A percentile compares a stretch with the other conserved stretches of the same genome.
These are phyloP conservation scores for Hydrolagus affinis DNA, from an alignment of 2,113 vertebrate genomes.

Conservation along the genomic window DNA sequence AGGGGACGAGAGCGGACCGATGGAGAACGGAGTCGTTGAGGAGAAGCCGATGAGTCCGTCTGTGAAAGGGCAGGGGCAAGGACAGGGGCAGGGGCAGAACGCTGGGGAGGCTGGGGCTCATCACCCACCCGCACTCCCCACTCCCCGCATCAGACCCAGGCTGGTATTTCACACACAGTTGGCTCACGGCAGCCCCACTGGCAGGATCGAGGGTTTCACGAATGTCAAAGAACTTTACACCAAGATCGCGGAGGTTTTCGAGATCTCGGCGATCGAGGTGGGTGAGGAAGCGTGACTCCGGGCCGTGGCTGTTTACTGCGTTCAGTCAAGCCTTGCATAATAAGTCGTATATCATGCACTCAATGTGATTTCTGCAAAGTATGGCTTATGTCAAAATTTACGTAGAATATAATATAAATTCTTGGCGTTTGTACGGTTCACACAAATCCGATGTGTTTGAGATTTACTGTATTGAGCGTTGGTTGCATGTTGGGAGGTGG, in stretches of 20 bases:
- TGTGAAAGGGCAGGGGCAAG: not conserved
- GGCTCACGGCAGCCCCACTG: constrained; percentile 89
- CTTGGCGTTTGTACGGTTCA: too few species aligned
- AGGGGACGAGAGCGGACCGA: not conserved
- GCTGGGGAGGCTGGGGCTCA: not conserved
- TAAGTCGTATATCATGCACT: too few species aligned
- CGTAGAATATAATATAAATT: too few species aligned
- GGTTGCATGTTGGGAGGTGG: too few species aligned
- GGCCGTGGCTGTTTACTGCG: too few species aligned
- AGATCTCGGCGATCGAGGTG: constrained; percentile 90
- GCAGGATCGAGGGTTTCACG: constrained; percentile 85
- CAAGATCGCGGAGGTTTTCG: constrained; percentile 91
- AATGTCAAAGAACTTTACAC: constrained; percentile 92
- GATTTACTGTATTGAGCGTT: too few species aligned
- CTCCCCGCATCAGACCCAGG: constrained; percentile 60
- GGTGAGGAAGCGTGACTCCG: not conserved
- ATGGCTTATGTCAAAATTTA: too few species aligned
- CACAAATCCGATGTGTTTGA: too few species aligned
- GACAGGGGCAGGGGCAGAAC: not conserved
- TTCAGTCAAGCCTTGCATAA: too few species aligned
- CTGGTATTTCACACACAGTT: constrained; percentile 91
- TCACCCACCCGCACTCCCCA: constrained; percentile 36
- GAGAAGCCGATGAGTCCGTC: not conserved
- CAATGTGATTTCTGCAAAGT: too few species aligned
- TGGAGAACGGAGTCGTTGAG: not conserved